Percentiles rank a stretch among this genome's conserved stretches.
phyloP scores from a whole-genome alignment of 2,113 vertebrate genomes.

The Sprattus sprattus region DNA sequence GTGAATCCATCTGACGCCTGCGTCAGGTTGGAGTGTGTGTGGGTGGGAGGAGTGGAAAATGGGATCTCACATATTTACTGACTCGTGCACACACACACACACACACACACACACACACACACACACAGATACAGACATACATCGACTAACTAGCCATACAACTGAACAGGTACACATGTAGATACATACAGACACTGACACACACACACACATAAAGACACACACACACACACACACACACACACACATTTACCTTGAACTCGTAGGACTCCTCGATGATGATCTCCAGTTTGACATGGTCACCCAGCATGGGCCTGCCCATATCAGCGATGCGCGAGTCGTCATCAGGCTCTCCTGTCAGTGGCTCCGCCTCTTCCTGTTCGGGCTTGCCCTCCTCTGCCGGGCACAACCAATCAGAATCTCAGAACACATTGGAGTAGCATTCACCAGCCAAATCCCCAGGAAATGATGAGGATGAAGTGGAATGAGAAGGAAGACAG shows the following conservation, averaged over 20 bases:
- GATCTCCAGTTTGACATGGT: constrained; percentile 91
- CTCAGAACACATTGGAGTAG: no score
- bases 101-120: constrained; percentile 8
- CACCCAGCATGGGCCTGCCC: constrained; percentile 92
- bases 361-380: constrained; percentile 69
- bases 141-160: no score
- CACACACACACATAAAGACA: neutral
- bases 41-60: neutral
- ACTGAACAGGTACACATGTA: no score
- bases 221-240: no score
- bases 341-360: constrained; percentile 90
- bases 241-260: constrained; percentile 79
- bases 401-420: constrained; percentile 12
- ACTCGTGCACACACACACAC: constrained; percentile 51
- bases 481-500: neutral
- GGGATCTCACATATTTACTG: neutral
- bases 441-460: no score
- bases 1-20: constrained; percentile 9
- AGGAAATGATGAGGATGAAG: neutral
- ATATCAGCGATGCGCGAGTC: constrained; percentile 91
- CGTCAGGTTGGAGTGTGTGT: neutral
- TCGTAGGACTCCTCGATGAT: constrained; percentile 98
- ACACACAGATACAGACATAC: neutral
- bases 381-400: constrained; percentile 22
- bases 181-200: neutral